phyloP scores from a whole-genome alignment of 1,140 invertebrate genomes.

The Palaemon carinicauda region DNA sequence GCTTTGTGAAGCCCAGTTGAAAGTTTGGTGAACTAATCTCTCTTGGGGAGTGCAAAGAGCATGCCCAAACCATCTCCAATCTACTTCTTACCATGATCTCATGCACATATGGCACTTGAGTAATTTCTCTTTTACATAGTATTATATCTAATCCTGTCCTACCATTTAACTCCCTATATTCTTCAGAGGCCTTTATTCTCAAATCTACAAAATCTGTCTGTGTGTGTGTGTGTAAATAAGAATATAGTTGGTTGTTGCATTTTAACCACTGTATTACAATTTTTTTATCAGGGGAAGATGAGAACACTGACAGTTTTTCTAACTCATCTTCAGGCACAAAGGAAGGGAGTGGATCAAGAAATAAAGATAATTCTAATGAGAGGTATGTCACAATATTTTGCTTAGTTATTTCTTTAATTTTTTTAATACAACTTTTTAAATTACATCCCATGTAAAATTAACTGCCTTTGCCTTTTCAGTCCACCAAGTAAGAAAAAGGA shows the following conservation, averaged over 20 bases:
- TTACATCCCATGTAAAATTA: background rate
- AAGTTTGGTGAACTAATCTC: no score
- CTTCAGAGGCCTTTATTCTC: background rate
- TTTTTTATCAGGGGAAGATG: background rate
- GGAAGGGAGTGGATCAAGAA: slow-evolving; percentile 14
- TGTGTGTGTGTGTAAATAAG: background rate
- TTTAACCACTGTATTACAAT: background rate
- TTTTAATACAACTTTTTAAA: background rate
- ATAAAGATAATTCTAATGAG: background rate
- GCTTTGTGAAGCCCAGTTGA: no score
- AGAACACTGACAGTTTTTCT: slow-evolving; percentile 26
- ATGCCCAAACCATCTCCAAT: no score
- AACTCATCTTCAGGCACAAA: slow-evolving; percentile 33
- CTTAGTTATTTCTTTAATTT: background rate
- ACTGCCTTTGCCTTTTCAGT: background rate
- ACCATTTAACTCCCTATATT: no score
- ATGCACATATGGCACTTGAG: no score
- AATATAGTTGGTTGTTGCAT: background rate
- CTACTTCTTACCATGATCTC: no score
- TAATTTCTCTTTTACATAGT: no score
- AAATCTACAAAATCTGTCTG: background rate
- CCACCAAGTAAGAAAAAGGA: background rate
- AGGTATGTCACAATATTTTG: background rate
- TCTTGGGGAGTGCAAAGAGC: no score
- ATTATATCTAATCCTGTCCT: no score